Evolutionary conservation across 2,888 invertebrate genomes (phyloP).

Genomic region (Dioctria linearis): DNA sequence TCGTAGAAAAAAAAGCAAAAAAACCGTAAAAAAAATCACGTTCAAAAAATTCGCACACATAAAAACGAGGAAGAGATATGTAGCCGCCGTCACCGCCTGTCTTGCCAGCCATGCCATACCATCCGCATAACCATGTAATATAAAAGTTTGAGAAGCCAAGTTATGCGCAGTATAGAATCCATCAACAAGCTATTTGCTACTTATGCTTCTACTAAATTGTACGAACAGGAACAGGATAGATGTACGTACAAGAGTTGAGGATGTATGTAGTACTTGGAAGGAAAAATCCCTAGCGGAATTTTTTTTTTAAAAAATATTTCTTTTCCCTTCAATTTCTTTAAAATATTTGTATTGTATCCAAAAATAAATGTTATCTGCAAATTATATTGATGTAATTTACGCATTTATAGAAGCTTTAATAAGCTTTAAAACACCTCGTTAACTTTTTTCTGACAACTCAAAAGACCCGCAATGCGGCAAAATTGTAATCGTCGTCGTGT

Average conservation of each 20-base stretch:
- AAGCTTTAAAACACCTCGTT: conserved; percentile 47
- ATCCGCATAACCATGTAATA: too few species aligned
- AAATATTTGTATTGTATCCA: not conserved
- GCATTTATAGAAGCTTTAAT: conserved; percentile 42
- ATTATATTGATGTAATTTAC: conserved; percentile 27
- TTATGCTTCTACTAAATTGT: too few species aligned
- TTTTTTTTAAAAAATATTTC: not conserved
- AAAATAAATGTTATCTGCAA: conserved; percentile 39
- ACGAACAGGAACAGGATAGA: too few species aligned
- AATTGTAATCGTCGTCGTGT: conserved; percentile 60
- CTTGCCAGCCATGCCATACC: too few species aligned
- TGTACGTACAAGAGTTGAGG: too few species aligned
- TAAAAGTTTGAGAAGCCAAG: not conserved
- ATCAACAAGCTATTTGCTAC: conserved; percentile 31
- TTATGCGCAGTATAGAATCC: conserved; percentile 25
- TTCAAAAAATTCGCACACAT: too few species aligned
- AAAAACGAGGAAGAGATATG: too few species aligned
- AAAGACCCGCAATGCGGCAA: conserved; percentile 72
- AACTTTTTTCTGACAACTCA: conserved; percentile 53
- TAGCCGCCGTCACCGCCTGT: too few species aligned
- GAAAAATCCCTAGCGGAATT: conserved; percentile 9
- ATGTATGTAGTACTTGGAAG: not conserved
- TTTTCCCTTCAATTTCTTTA: too few species aligned
- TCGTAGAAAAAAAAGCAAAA: too few species aligned
- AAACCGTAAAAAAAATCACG: too few species aligned